phyloP scores from a whole-genome alignment of 2,113 vertebrate genomes.

The Salvelinus alpinus region DNA sequence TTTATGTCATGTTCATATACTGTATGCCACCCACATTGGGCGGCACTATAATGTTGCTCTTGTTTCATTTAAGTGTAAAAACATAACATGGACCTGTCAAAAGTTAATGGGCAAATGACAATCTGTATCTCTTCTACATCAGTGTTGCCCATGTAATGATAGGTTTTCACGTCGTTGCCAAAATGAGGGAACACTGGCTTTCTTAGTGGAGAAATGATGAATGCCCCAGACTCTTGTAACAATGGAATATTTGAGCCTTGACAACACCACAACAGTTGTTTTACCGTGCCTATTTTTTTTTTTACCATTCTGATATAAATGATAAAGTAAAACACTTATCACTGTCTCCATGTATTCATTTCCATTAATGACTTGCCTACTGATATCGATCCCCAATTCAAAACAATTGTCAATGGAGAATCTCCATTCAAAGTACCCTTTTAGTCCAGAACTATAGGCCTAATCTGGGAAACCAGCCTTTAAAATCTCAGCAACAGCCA shows the following conservation, averaged over 20 bases:
- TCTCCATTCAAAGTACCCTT: too few relatives aligned
- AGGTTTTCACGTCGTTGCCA: constrained; percentile 34
- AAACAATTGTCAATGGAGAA: too few relatives aligned
- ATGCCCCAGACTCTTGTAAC: neutral
- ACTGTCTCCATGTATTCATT: constrained; percentile 7
- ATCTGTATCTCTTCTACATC: neutral
- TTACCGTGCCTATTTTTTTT: constrained; percentile 44
- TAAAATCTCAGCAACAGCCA: too few relatives aligned
- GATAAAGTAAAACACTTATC: constrained; percentile 42
- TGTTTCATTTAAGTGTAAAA: neutral
- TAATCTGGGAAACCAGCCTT: too few relatives aligned
- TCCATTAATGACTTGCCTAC: neutral
- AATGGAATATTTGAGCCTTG: constrained; percentile 26
- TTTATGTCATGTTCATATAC: neutral
- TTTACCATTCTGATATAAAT: constrained; percentile 58
- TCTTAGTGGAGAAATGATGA: constrained; percentile 23
- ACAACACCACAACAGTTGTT: constrained; percentile 37
- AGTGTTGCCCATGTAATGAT: neutral
- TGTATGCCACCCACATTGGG: neutral
- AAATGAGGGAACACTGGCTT: constrained; percentile 46
- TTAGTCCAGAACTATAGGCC: too few relatives aligned
- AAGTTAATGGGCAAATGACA: neutral
- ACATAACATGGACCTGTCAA: neutral
- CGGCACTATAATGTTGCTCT: neutral
- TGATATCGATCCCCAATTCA: too few relatives aligned